Conservation (phyloP, 1,140 invertebrate species). For the Zophobas morio region DNA sequence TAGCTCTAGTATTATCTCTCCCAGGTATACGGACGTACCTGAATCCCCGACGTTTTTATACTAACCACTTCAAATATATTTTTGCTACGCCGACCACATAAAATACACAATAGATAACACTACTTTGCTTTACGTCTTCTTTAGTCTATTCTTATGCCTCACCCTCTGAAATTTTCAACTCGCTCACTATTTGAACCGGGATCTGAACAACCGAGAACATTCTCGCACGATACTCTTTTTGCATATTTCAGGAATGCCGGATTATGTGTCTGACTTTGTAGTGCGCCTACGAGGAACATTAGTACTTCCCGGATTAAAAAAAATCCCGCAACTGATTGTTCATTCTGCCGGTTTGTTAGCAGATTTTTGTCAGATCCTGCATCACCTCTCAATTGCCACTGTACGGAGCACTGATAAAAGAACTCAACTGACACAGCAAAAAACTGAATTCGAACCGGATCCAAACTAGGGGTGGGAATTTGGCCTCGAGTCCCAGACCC, state of each 20-base stretch:
- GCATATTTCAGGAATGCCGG: background rate
- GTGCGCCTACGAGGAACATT: no score
- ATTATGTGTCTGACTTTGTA: no score
- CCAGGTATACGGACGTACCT: conserved; percentile 42
- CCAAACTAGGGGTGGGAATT: conserved; percentile 12
- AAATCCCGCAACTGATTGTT: no score
- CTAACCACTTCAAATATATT: conserved; percentile 41
- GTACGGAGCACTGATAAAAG: background rate
- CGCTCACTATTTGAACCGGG: background rate
- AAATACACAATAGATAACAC: conserved; percentile 39
- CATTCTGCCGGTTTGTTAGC: no score
- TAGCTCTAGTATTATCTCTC: conserved; percentile 44
- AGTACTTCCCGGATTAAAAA: no score
- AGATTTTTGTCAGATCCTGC: background rate
- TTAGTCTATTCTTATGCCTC: conserved; percentile 18
- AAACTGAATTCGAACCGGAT: conserved; percentile 9
- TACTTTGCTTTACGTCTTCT: conserved; percentile 35
- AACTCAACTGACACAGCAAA: conserved; percentile 16
- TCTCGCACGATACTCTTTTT: no score
- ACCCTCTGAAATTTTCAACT: conserved; percentile 20
- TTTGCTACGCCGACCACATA: conserved; percentile 23
- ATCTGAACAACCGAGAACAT: no score
- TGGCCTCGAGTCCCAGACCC: background rate
- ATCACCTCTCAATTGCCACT: background rate
- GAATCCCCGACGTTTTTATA: conserved; percentile 40